Conservation (phyloP, 2,113 vertebrate genomes). For the Triplophysa siluroides region DNA sequence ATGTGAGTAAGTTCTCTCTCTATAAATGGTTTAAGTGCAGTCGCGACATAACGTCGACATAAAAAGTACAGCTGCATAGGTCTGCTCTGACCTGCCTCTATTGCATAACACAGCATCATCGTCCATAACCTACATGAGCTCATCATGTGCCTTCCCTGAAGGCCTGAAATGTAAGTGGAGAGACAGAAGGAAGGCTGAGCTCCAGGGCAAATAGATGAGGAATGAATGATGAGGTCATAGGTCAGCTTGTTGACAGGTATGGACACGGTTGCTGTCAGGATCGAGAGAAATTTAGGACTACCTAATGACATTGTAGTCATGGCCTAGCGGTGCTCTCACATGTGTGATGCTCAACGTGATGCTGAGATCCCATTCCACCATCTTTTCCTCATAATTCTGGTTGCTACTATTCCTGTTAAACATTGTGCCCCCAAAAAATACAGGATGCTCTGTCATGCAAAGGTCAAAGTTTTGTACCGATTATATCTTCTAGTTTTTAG, state of each 20-base stretch:
- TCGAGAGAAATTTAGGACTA: not conserved
- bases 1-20: too few species aligned
- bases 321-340: not conserved
- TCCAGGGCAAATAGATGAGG: not conserved
- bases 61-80: constrained; percentile 2
- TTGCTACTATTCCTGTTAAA: not conserved
- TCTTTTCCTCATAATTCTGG: not conserved
- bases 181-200: not conserved
- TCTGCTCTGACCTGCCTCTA: constrained; percentile 4
- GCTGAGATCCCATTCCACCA: not conserved
- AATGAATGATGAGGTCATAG: constrained; percentile 5
- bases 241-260: not conserved
- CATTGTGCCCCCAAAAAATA: not conserved
- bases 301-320: not conserved
- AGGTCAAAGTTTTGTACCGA: too few species aligned
- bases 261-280: not conserved
- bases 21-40: not conserved
- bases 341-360: not conserved
- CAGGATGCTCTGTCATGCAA: not conserved
- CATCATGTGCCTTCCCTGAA: not conserved
- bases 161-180: constrained; percentile 3
- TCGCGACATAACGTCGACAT: not conserved
- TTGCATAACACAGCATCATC: not conserved
- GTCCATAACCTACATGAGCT: not conserved
- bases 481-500: too few species aligned